Evolutionary conservation across 2,113 vertebrate species (phyloP), one percentile per base, ranked within the genome.

Genomic region (Caloenas nicobarica): DNA sequence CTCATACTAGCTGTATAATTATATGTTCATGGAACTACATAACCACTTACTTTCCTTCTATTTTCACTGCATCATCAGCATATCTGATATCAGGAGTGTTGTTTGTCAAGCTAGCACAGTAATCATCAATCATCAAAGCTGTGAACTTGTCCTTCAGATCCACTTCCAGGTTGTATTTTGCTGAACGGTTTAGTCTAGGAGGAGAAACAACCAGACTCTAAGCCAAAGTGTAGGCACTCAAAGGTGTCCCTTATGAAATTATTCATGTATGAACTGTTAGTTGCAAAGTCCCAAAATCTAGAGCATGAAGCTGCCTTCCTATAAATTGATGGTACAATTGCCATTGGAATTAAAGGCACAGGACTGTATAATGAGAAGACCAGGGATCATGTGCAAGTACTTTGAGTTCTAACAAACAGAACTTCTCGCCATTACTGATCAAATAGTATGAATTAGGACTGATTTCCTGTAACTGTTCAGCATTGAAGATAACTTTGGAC

Each of bases 111-210:
- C 97, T 80, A 62, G 97, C 95, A 91, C 99, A 99, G 91, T 98
- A 98, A 86, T 98, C 97, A 23, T 99, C 99, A 3, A 99, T 98
- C 22, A 83, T 97, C 82, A 99, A 95, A 29, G 99, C 99, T 33
- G 96, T 88, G 77, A 96, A 98, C 87, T 99, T 99, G 95, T 99
- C 98, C 95, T 97, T 98, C 96, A 99, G 94, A 80, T 99, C 99
- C 94, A 98, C 98, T 85, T 99, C 99, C 50, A 99, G 95, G 22
- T 93, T 96, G 85, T 99, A 99, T 91, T 99, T 99, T 74, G 98
- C 97, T 9, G 98, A 98, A 65, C 98, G 98, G 95, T 99, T 99
- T 87, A 98, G 93, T 96, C 99, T 99, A 94, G 60, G 95, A 80
- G 74, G 73, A 76, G 50, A 85, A 95, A 89, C 57, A 83, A 77